phyloP scores from a whole-genome alignment of 2,888 invertebrate genomes.

The Steinernema hermaphroditum region DNA sequence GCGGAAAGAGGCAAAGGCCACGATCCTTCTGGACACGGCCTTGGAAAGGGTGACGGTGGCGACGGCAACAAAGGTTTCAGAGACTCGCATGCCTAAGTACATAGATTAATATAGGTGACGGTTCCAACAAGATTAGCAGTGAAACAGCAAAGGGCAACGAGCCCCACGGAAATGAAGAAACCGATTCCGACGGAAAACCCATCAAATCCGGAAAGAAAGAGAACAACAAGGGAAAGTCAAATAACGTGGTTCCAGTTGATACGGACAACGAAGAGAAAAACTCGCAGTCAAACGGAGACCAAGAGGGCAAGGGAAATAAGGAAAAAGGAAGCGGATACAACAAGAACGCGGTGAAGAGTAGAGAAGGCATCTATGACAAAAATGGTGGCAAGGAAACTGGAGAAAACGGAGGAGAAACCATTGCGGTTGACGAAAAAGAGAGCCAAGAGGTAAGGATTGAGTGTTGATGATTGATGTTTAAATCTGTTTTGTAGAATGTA shows the following conservation, averaged over 20 bases:
- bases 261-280: slow-evolving; percentile 19
- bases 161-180: slow-evolving; percentile 34
- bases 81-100: too few species aligned
- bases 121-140: not conserved
- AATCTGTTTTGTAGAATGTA: not conserved
- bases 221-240: slow-evolving; percentile 32
- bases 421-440: slow-evolving; percentile 4
- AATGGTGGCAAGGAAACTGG: not conserved
- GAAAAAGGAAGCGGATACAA: slow-evolving; percentile 26
- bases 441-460: slow-evolving; percentile 28
- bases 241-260: slow-evolving; percentile 28
- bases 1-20: not conserved
- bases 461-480: not conserved
- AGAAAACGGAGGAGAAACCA: slow-evolving; percentile 11
- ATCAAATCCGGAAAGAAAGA: slow-evolving; percentile 27
- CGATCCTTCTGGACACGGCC: too few species aligned
- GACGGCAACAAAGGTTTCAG: too few species aligned
- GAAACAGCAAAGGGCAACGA: not conserved
- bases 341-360: slow-evolving; percentile 21
- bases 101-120: not conserved
- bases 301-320: slow-evolving; percentile 20
- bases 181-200: slow-evolving; percentile 15
- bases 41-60: too few species aligned
- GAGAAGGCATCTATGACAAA: slow-evolving; percentile 17
- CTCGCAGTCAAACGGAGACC: not conserved